These are phyloP conservation scores for Tiliqua scincoides DNA, from an alignment of 2,113 vertebrate species.

Conservation along the genomic window DNA sequence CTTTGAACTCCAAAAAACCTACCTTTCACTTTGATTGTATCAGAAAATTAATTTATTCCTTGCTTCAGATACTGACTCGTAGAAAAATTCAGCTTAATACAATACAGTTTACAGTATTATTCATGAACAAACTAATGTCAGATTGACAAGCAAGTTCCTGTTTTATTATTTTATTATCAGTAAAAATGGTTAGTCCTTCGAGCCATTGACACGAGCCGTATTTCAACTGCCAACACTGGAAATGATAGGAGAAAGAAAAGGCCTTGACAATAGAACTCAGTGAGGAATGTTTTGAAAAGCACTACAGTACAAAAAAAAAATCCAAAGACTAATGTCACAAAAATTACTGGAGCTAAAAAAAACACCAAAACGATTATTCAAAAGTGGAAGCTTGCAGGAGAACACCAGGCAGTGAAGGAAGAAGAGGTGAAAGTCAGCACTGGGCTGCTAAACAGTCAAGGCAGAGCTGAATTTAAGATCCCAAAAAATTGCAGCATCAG, in stretches of 20 bases:
- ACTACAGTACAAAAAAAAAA: constrained; percentile 30
- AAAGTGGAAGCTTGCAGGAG: constrained; percentile 36
- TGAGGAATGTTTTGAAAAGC: constrained; percentile 52
- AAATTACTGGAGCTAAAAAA: constrained; percentile 61
- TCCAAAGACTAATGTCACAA: constrained; percentile 63
- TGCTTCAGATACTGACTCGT: constrained; percentile 35
- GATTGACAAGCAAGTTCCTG: background rate
- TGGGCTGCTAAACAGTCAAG: too few species aligned
- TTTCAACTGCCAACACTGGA: constrained; percentile 55
- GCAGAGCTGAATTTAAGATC: background rate
- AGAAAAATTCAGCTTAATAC: constrained; percentile 22
- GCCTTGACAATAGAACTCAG: constrained; percentile 59
- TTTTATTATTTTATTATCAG: constrained; percentile 26
- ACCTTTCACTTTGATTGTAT: constrained; percentile 53
- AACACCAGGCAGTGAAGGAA: constrained; percentile 28
- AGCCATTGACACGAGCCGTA: constrained; percentile 34
- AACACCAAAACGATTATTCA: constrained; percentile 38
- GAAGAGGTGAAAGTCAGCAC: constrained; percentile 1
- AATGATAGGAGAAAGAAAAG: constrained; percentile 68
- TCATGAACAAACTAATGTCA: constrained; percentile 39
- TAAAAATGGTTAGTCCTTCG: constrained; percentile 39
- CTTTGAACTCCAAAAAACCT: constrained; percentile 36
- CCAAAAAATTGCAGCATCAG: background rate
- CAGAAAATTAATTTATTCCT: constrained; percentile 49
- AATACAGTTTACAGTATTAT: constrained; percentile 28